phyloP scores from a whole-genome alignment of 2,797 vertebrate genomes.

The Dendrocincla fuliginosa region DNA sequence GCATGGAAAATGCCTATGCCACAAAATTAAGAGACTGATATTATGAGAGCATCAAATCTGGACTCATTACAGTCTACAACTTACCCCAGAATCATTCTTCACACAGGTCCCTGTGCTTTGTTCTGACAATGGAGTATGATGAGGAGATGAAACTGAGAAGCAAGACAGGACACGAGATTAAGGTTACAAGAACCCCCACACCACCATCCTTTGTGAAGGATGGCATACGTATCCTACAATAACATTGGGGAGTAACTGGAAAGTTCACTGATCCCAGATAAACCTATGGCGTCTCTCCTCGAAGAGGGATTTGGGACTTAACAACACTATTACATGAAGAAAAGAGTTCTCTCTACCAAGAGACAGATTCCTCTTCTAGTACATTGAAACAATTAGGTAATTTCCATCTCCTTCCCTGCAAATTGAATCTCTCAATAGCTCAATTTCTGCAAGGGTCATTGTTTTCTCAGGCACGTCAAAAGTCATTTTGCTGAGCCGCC shows the following conservation, averaged over 20 bases:
- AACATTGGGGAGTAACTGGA: background rate
- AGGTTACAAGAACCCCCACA: background rate
- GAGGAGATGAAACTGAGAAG: background rate
- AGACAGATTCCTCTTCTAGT: background rate
- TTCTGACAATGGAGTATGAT: background rate
- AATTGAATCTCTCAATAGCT: constrained; percentile 11
- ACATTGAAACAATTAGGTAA: constrained; percentile 33
- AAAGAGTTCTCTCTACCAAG: background rate
- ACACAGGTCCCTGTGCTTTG: fast-evolving
- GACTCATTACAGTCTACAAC: background rate
- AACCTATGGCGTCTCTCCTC: background rate
- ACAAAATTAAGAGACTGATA: background rate
- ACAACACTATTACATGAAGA: background rate
- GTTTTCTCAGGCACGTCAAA: background rate
- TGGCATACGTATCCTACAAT: background rate
- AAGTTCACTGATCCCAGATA: background rate
- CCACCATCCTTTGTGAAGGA: background rate
- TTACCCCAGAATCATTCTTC: background rate
- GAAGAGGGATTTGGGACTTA: background rate
- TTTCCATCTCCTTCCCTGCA: constrained; percentile 1
- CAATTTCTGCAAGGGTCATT: constrained; percentile 6
- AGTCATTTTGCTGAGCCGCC: background rate
- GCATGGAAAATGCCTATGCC: background rate
- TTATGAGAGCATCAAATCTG: background rate
- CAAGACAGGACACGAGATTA: background rate